A percentile compares a stretch with the other conserved stretches of the same genome.
Conservation (phyloP, 2,113 vertebrate genomes). For the Anoura caudifer region DNA sequence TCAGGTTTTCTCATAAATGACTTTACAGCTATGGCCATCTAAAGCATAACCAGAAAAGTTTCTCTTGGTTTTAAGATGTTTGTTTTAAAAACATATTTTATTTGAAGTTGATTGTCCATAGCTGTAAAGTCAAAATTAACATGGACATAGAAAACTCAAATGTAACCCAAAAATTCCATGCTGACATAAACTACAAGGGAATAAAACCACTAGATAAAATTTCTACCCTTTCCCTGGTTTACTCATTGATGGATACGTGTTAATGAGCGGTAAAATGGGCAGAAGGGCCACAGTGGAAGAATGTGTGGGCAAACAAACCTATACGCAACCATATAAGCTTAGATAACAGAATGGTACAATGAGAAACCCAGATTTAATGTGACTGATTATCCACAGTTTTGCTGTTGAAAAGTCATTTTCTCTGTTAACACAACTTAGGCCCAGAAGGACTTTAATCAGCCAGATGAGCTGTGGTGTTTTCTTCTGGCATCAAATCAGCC, state of each 20-base stretch:
- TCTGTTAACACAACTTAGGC: neutral
- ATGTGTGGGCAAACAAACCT: neutral
- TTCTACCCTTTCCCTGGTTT: neutral
- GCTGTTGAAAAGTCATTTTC: neutral
- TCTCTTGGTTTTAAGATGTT: neutral
- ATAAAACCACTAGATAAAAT: neutral
- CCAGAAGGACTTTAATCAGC: neutral
- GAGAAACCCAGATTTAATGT: neutral
- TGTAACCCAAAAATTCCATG: neutral
- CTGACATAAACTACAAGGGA: neutral
- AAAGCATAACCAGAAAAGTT: neutral
- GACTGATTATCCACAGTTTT: neutral
- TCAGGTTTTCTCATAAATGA: neutral
- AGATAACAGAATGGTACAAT: neutral
- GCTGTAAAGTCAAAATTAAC: neutral
- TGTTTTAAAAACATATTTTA: constrained; percentile 2
- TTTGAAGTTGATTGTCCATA: neutral
- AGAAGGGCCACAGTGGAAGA: neutral
- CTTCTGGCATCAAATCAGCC: constrained; percentile 1
- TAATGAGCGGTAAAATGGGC: neutral
- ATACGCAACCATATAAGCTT: neutral
- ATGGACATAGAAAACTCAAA: neutral
- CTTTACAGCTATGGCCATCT: neutral
- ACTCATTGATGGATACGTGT: neutral
- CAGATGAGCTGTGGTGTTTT: constrained; percentile 36